These are phyloP conservation scores for Pseudococcus viburni DNA, from an alignment of 2,888 invertebrate genomes.

Conservation along the genomic window DNA sequence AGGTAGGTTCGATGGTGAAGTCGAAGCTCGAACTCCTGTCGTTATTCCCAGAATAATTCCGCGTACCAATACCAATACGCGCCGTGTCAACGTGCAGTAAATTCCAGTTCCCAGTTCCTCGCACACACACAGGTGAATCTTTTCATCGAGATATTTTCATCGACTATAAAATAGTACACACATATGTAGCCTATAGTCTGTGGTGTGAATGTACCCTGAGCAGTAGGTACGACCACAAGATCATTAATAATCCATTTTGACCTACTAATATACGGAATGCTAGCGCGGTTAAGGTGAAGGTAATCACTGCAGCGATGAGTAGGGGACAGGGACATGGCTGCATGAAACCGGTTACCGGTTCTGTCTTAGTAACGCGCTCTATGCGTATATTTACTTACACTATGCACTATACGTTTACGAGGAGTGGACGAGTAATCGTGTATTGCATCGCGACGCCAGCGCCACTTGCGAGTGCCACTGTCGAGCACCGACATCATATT, in stretches of 20 bases:
- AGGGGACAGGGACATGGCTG: slow-evolving; percentile 22
- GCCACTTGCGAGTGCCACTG: no score
- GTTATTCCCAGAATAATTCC: slow-evolving; percentile 8
- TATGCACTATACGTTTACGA: background rate
- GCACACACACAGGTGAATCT: slow-evolving; percentile 16
- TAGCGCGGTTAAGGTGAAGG: slow-evolving; percentile 64
- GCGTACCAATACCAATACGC: background rate
- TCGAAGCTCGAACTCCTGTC: background rate
- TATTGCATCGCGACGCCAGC: no score
- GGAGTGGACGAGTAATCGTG: no score
- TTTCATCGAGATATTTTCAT: slow-evolving; percentile 37
- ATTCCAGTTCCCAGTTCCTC: background rate
- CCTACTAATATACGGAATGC: slow-evolving; percentile 63
- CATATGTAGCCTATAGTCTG: background rate
- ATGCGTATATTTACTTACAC: background rate
- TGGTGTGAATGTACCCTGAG: slow-evolving; percentile 60
- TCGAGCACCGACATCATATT: no score
- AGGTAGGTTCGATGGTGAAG: background rate
- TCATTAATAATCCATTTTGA: slow-evolving; percentile 65
- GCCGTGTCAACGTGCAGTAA: slow-evolving; percentile 2
- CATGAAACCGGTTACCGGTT: slow-evolving; percentile 55
- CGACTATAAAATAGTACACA: slow-evolving; percentile 30
- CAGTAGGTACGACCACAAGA: slow-evolving; percentile 54
- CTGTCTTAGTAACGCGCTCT: slow-evolving; percentile 53
- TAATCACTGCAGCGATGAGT: slow-evolving; percentile 15